A percentile compares a stretch with the other conserved stretches of the same genome.
phyloP scores from a whole-genome alignment of 2,888 invertebrate species.

The Leucoptera coffeella region DNA sequence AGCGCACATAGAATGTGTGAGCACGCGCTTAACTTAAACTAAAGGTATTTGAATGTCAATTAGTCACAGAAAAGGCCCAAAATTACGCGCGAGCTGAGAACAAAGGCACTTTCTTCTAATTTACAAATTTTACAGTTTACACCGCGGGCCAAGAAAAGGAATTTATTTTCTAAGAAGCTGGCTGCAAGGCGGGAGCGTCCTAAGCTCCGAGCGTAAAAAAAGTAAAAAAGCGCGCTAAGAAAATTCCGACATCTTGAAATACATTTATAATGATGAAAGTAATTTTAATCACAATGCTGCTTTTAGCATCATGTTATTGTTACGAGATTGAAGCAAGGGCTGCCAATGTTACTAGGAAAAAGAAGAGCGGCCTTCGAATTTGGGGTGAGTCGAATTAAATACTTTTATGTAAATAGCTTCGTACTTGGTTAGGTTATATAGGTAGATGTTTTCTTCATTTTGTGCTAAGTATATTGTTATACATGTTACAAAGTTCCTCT shows the following conservation, averaged over 20 bases:
- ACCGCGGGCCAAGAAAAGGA: neutral
- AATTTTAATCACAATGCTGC: constrained; percentile 15
- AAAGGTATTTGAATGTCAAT: no score
- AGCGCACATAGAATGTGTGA: no score
- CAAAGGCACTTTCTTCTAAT: constrained; percentile 33
- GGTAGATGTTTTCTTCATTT: no score
- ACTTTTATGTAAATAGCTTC: no score
- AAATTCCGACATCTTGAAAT: no score
- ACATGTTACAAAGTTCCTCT: no score
- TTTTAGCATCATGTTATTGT: constrained; percentile 28
- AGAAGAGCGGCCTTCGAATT: constrained; percentile 18
- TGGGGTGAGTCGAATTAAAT: constrained; percentile 27
- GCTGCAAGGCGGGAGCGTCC: neutral
- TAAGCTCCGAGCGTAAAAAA: neutral
- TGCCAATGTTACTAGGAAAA: no score
- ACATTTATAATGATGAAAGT: constrained; percentile 17
- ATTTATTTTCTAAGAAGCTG: neutral
- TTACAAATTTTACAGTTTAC: constrained; percentile 3
- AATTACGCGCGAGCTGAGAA: constrained; percentile 32
- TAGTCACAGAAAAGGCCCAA: constrained; percentile 28
- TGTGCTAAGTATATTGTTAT: no score
- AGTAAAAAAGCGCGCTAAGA: neutral
- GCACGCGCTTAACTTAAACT: no score
- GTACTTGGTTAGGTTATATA: no score
- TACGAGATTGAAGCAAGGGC: constrained; percentile 16